Conservation (phyloP, 2,113 vertebrate genomes). For the Lepisosteus oculatus region DNA sequence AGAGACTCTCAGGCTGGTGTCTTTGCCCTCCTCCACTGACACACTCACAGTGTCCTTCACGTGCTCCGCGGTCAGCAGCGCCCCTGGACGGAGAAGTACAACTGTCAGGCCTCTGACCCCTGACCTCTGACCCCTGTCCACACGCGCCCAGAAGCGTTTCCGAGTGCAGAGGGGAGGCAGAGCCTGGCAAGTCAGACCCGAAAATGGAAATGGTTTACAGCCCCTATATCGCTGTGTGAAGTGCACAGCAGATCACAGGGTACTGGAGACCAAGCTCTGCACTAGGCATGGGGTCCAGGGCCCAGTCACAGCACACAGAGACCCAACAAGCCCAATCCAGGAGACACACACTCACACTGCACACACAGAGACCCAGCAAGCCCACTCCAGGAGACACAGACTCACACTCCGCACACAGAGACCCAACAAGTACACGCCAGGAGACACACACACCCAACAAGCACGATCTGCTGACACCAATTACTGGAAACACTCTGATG, state of each 20-base stretch:
- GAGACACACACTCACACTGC: no score
- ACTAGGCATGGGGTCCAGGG: no score
- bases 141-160: not conserved
- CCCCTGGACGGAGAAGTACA: constrained; percentile 63
- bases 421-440: no score
- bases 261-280: no score
- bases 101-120: not conserved
- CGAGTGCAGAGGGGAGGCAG: not conserved
- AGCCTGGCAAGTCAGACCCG: not conserved
- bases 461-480: no score
- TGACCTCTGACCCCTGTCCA: no score
- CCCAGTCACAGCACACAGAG: no score
- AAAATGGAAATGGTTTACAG: constrained; percentile 11
- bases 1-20: constrained; percentile 82
- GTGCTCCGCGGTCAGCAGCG: constrained; percentile 81
- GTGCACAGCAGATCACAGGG: no score
- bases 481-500: not conserved
- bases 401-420: no score
- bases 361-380: no score
- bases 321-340: no score
- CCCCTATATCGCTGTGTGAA: not conserved
- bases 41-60: constrained; percentile 80
- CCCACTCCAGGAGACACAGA: no score
- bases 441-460: not conserved
- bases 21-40: constrained; percentile 85